Evolutionary conservation across 2,113 vertebrate genomes (phyloP).

Genomic region (Odobenus rosmarus): DNA sequence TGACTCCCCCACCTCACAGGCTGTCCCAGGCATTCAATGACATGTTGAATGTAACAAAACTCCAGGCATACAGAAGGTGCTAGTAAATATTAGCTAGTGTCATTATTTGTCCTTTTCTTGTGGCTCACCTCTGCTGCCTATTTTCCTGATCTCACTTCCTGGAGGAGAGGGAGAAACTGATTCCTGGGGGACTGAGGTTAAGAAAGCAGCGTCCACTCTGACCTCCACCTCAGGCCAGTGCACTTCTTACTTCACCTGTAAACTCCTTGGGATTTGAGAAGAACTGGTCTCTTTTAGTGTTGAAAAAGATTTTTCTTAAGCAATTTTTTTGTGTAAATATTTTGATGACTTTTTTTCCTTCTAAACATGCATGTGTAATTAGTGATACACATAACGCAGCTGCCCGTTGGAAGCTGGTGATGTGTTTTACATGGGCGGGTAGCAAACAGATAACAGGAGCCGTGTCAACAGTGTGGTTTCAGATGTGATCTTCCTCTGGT

Average conservation of each 20-base stretch:
- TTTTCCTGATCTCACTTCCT: conserved; percentile 8
- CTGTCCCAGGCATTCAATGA: not conserved
- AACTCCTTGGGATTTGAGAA: not conserved
- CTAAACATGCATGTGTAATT: not conserved
- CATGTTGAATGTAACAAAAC: not conserved
- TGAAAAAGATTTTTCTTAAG: not conserved
- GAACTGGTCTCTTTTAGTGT: not conserved
- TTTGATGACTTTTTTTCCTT: not conserved
- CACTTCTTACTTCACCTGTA: not conserved
- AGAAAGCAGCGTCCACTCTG: not conserved
- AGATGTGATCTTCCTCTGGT: not conserved
- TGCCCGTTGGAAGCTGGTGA: not conserved
- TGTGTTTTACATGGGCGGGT: not conserved
- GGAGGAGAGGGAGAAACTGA: not conserved
- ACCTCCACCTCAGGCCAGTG: not conserved
- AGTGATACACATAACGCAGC: not conserved
- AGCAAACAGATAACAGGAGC: not conserved
- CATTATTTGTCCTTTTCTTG: not conserved
- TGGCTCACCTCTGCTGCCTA: not conserved
- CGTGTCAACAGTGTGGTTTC: not conserved
- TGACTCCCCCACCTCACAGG: not conserved
- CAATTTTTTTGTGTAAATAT: not conserved
- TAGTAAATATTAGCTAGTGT: not conserved
- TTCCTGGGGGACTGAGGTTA: not conserved
- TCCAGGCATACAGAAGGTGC: not conserved